These are phyloP conservation scores for Panthera leo DNA, from an alignment of 2,113 vertebrate species.

Conservation along the genomic window DNA sequence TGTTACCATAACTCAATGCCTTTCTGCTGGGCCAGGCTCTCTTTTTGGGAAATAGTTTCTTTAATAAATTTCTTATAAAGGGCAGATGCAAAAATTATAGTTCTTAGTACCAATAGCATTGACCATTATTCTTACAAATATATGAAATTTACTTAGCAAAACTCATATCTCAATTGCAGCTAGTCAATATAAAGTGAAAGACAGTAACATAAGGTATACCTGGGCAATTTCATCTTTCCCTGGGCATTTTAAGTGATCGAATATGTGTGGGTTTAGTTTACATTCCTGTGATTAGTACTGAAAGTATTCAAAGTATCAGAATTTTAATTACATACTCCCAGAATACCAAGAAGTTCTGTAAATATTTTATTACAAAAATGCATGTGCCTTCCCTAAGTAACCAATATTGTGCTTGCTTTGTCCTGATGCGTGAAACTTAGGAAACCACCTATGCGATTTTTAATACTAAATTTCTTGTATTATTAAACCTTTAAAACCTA, in stretches of 20 bases:
- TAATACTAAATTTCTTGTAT: background rate
- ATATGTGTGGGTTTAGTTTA: background rate
- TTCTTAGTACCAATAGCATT: background rate
- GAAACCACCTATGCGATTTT: background rate
- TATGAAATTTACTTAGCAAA: slow-evolving; percentile 31
- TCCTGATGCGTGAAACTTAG: background rate
- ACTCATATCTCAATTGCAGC: background rate
- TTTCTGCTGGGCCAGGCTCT: background rate
- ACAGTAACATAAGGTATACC: background rate
- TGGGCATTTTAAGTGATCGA: background rate
- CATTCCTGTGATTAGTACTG: background rate
- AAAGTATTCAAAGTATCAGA: background rate
- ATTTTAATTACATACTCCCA: slow-evolving; percentile 2
- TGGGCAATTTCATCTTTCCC: background rate
- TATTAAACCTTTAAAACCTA: background rate
- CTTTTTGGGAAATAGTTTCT: background rate
- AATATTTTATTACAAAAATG: slow-evolving; percentile 24
- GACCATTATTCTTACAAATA: slow-evolving; percentile 17
- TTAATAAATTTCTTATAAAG: slow-evolving; percentile 24
- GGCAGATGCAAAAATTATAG: background rate
- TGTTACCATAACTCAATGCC: background rate
- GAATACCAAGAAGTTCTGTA: background rate
- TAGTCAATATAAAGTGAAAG: background rate
- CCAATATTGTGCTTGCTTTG: background rate
- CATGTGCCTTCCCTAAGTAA: background rate